Base-by-base conservation (phyloP, 2,888 invertebrate genomes). In the Calliphora vomitoria region DNA sequence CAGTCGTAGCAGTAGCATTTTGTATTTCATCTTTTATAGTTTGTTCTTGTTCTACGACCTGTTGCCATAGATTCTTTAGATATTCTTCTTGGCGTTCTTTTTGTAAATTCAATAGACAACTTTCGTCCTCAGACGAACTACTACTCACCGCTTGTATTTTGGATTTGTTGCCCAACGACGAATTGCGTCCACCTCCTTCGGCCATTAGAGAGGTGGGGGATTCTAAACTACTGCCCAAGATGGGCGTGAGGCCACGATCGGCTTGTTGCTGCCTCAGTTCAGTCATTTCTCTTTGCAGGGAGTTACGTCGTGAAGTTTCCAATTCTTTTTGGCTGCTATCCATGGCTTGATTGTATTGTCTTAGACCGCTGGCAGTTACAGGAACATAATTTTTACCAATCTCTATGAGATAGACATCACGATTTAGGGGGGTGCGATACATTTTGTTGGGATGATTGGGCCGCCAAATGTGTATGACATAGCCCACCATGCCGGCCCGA, bases 371-470 rank as follows among this genome's bases (percentile, higher is more conserved):
- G 93, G 99, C 98, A 0, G 98, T 97, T 75, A 99, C 97, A 18
- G 99, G 98, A 87, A 99, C 98, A 94, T 96, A 98, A 91, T 96
- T 97, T 91, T 98, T 98, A 18, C 97, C 98, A 68, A 99, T 97
- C 94, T 98, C 97, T n/a, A 99, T 95, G 18, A 99, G 95, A 20
- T 99, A 95, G 85, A 99, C 97, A 75, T 97, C 97, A 91, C 98
- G 96, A 94, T 98, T 98, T 18, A 98, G 97, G 93, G 98, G 98
- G 5, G 98, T 98, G 20, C 99, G 95, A 82, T 96, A 96, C 90
- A 96, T 96, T 0, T 97, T 96, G 92, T 98, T 98, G 76, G 97
- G 95, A 94, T 99, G 98, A 94, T 97, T 97, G 0, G 99, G 99
- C 53, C 96, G 96, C 99, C 99, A 99, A 89, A 97, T 96, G 94